Percentiles rank a stretch among this genome's conserved stretches.
Conservation (phyloP, 2,797 vertebrate species). For the Taeniopygia guttata region DNA sequence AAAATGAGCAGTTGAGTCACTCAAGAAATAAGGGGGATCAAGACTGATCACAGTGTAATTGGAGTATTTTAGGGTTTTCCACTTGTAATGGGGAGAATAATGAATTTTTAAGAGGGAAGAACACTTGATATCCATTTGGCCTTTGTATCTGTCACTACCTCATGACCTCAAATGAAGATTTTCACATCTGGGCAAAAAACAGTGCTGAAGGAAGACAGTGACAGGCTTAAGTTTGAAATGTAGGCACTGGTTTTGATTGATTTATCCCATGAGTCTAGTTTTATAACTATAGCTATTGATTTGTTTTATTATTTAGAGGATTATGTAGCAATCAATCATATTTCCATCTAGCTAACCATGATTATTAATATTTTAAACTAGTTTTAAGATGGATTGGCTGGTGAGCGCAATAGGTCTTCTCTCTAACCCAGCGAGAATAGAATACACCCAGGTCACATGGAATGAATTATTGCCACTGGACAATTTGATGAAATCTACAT, state of each 20-base stretch:
- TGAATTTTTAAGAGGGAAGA: not conserved
- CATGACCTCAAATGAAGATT: not conserved
- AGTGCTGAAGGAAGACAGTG: not conserved
- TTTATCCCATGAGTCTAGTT: constrained; percentile 27
- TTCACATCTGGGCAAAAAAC: not conserved
- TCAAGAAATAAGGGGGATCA: not conserved
- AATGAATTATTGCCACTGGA: constrained; percentile 26
- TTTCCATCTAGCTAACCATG: constrained; percentile 48
- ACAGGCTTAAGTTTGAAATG: not conserved
- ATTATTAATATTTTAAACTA: constrained; percentile 62
- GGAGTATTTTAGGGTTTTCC: not conserved
- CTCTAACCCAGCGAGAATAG: not conserved
- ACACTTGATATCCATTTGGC: not conserved
- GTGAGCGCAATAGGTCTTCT: not conserved
- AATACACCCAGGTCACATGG: not conserved
- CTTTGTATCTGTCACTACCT: not conserved
- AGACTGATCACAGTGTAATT: not conserved
- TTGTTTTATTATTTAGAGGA: constrained; percentile 55
- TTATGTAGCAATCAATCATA: constrained; percentile 45
- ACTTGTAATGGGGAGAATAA: not conserved
- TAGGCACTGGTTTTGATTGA: constrained; percentile 23
- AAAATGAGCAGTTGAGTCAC: not conserved
- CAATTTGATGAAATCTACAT: constrained; percentile 33
- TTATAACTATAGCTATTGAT: constrained; percentile 48
- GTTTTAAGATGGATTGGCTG: constrained; percentile 31